Conservation (phyloP, 37 sponge, comb jelly and placozoan genomes). For the Corticium candelabrum region DNA sequence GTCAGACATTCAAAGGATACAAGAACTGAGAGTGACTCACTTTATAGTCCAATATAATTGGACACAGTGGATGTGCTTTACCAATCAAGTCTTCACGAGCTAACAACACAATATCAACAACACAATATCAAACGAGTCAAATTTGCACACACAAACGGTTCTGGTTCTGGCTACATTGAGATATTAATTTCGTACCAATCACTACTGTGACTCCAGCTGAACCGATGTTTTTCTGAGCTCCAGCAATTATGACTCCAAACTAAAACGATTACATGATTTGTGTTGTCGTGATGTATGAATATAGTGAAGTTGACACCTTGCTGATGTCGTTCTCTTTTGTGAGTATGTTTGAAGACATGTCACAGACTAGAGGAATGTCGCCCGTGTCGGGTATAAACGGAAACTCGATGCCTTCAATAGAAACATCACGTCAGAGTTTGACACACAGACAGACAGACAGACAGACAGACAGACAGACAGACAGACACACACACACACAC, state of each 20-base stretch:
- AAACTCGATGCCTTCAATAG: slow-evolving; percentile 73
- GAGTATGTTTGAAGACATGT: slow-evolving; percentile 92
- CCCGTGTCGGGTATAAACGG: slow-evolving; percentile 63
- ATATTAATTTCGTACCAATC: slow-evolving; percentile 44
- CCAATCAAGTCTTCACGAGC: slow-evolving; percentile 69
- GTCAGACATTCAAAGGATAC: not conserved
- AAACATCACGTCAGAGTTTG: not conserved
- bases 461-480: not conserved
- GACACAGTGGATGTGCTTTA: slow-evolving; percentile 37
- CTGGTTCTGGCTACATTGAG: too few species aligned
- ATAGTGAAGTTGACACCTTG: slow-evolving; percentile 30
- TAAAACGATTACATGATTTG: slow-evolving; percentile 12
- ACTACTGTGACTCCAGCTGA: slow-evolving; percentile 86
- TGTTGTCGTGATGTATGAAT: too few species aligned
- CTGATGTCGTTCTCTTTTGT: slow-evolving; percentile 60
- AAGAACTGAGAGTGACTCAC: slow-evolving; percentile 9
- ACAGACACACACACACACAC: not conserved
- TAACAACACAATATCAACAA: slow-evolving; percentile 29
- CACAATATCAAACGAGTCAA: not conserved
- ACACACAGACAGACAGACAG: not conserved
- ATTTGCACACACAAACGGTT: too few species aligned
- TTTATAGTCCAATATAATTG: slow-evolving; percentile 68
- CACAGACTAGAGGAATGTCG: slow-evolving; percentile 62
- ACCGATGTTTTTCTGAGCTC: slow-evolving; percentile 96
- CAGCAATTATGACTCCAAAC: slow-evolving; percentile 80